Percentiles rank a stretch among this genome's conserved stretches.
These are phyloP conservation scores for Pseudomyrmex gracilis DNA, from an alignment of 1,140 invertebrate species.

Conservation along the genomic window DNA sequence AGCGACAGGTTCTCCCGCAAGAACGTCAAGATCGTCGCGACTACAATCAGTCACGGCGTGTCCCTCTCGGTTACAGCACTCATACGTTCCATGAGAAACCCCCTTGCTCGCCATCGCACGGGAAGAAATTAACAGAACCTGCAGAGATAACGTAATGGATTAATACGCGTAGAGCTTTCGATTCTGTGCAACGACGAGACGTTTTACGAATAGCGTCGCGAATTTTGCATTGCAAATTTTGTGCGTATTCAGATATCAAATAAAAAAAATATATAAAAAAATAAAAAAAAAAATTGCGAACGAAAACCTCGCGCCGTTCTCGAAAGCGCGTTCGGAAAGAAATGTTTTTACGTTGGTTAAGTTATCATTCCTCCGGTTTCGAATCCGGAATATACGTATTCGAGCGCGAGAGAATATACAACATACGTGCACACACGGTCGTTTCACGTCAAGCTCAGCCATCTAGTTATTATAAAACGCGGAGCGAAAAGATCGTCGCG, in stretches of 20 bases:
- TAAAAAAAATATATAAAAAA: too few relatives aligned
- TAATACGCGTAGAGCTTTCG: slow-evolving; percentile 38
- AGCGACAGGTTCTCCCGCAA: slow-evolving; percentile 75
- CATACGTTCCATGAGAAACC: slow-evolving; percentile 83
- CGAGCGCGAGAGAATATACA: too few relatives aligned
- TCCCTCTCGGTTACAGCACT: slow-evolving; percentile 84
- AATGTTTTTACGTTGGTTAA: too few relatives aligned
- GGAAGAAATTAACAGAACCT: slow-evolving; percentile 66
- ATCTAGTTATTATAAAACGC: slow-evolving; percentile 9
- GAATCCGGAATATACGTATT: too few relatives aligned
- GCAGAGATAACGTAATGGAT: slow-evolving; percentile 65
- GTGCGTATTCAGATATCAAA: background rate
- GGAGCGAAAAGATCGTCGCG: slow-evolving; percentile 10
- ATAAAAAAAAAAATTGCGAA: too few relatives aligned
- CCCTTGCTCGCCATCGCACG: slow-evolving; percentile 70
- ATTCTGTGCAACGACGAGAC: background rate
- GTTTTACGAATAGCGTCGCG: background rate
- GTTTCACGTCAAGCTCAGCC: background rate
- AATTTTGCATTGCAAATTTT: background rate
- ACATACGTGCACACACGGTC: background rate
- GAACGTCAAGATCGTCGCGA: slow-evolving; percentile 83
- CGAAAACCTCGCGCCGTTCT: too few relatives aligned
- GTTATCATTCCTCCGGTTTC: too few relatives aligned
- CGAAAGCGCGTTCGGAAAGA: too few relatives aligned
- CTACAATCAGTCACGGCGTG: slow-evolving; percentile 85